These are phyloP conservation scores for Phodopus roborovskii DNA, from an alignment of 2,113 vertebrate genomes.

Conservation along the genomic window DNA sequence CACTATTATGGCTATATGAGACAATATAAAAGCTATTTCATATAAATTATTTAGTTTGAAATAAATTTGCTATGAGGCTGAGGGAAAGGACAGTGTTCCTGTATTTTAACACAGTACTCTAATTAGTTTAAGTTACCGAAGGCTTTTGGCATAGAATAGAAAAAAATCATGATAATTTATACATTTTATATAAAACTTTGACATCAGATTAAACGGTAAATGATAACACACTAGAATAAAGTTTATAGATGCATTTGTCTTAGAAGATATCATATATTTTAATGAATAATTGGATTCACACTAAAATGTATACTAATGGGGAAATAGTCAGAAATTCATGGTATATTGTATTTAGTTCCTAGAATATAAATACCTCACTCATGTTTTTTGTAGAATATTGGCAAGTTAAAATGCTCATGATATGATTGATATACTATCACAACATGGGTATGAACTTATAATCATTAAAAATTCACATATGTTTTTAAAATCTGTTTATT, in stretches of 20 bases:
- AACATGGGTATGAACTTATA: not conserved
- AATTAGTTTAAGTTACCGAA: not conserved
- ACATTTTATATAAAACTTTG: not conserved
- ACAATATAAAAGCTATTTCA: not conserved
- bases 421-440: not conserved
- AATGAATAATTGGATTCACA: constrained; percentile 13
- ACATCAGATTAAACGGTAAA: constrained; percentile 23
- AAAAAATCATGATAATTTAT: constrained; percentile 29
- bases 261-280: not conserved
- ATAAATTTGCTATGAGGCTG: not conserved
- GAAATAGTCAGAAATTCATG: not conserved
- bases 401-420: not conserved
- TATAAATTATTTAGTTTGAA: constrained; percentile 39
- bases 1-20: not conserved
- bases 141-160: not conserved
- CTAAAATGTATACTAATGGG: not conserved
- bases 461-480: not conserved
- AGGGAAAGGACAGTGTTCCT: not conserved
- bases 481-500: not conserved
- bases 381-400: constrained; percentile 11
- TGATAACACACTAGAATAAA: constrained; percentile 1
- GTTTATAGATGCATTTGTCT: not conserved
- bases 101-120: not conserved
- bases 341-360: constrained; percentile 12
- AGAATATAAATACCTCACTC: constrained; percentile 15